Evolutionary conservation across 2,888 invertebrate species (phyloP).

Genomic region (Strigamia maritima): DNA sequence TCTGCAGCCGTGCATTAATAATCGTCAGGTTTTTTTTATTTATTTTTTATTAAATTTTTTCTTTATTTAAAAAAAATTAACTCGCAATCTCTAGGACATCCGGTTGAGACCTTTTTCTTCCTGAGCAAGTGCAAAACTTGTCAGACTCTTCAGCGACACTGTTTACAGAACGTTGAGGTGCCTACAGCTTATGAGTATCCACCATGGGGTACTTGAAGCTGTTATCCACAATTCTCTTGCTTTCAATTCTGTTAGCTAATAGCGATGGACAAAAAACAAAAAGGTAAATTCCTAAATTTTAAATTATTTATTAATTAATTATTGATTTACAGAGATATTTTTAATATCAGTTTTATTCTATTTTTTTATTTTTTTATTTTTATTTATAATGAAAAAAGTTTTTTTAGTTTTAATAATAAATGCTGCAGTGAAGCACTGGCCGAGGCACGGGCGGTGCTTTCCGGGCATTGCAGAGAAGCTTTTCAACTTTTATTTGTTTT

Average conservation of each 20-base stretch:
- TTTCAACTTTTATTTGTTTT: not conserved
- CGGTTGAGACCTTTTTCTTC: not conserved
- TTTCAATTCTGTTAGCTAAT: not conserved
- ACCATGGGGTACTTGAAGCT: conserved; percentile 1
- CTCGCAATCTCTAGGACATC: not conserved
- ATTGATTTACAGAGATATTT: not conserved
- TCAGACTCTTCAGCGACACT: not conserved
- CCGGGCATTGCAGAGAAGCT: not conserved
- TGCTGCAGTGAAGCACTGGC: not conserved
- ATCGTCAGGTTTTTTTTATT: not conserved
- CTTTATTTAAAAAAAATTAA: not conserved
- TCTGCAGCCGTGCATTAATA: not conserved
- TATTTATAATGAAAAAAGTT: too few species aligned
- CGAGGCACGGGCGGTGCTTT: not conserved
- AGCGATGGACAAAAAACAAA: not conserved
- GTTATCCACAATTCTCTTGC: not conserved
- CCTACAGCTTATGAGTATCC: not conserved
- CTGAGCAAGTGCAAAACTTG: not conserved
- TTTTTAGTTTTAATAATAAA: not conserved
- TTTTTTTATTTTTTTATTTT: not conserved
- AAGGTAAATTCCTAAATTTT: not conserved
- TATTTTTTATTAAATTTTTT: not conserved
- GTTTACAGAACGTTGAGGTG: not conserved
- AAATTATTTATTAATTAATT: too few species aligned
- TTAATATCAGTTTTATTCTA: too few species aligned